Percentiles rank a stretch among this genome's conserved stretches.
phyloP scores from a whole-genome alignment of 2,113 vertebrate species.

The Cebus imitator region DNA sequence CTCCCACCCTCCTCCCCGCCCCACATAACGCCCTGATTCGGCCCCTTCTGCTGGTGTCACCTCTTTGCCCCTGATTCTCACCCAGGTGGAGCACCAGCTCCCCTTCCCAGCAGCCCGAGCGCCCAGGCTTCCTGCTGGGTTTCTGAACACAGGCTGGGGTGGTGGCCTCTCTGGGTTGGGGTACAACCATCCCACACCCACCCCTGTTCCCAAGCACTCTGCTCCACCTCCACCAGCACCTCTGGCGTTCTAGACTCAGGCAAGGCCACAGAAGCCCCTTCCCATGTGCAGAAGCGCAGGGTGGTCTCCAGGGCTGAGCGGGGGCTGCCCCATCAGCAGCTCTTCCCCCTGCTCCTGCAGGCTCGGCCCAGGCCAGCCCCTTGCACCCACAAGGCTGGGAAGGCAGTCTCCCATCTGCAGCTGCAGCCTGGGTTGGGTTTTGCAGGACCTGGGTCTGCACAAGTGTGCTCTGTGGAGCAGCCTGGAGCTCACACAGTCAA shows the following conservation, averaged over 20 bases:
- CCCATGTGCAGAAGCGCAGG: no score
- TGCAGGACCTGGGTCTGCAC: background rate
- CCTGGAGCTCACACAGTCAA: no score
- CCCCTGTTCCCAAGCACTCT: no score
- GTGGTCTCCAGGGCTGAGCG: no score
- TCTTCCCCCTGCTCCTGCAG: background rate
- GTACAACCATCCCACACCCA: background rate
- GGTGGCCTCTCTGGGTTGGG: rapidly evolving
- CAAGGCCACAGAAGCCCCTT: background rate
- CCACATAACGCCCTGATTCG: rapidly evolving
- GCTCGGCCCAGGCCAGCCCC: background rate
- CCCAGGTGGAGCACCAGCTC: background rate
- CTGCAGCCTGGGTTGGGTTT: background rate
- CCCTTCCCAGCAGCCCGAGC: background rate
- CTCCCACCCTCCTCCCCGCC: background rate
- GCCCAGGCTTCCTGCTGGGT: rapidly evolving
- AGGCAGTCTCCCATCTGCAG: background rate
- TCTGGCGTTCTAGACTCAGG: background rate
- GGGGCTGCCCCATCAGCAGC: background rate
- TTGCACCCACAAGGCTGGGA: rapidly evolving
- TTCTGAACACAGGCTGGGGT: background rate
- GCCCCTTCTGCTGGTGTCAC: no score
- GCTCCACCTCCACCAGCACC: background rate
- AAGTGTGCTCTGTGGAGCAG: rapidly evolving
- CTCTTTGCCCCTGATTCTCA: no score